Evolutionary conservation across 2,797 vertebrate species (phyloP), one percentile per base, ranked within the genome.

Genomic region (Pseudochirops cupreus): DNA sequence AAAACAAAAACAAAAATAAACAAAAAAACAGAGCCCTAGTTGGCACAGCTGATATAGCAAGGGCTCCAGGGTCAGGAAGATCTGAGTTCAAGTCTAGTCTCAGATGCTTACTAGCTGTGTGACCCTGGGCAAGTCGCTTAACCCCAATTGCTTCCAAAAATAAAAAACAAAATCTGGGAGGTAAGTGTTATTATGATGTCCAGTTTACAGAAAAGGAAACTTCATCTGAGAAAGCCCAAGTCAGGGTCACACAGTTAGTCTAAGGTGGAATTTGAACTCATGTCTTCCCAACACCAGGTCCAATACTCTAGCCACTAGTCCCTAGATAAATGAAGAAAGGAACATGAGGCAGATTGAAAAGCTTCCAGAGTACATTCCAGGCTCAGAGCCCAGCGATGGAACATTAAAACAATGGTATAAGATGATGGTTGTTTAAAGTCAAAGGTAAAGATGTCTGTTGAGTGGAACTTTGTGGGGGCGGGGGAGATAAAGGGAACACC

Each of bases 391-490:
- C 52, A 16, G 52, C 39, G 9, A 21, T 87, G 29, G 93, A 97
- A 92, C n/a, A 96, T 87, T 98, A 98, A 95, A 95, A 95, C 18
- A 50, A 94, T 97, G 92, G 96, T 97, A 97, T 95, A 94, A 95
- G 97, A 97, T 92, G 56, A 93, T 0, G 16, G n/a, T 95, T 97
- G 92, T 95, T 97, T 92, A 46, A 87, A 46, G 39, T 46, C 21
- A 87, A 82, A 46, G 21, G 9, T 21, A 82, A 82, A 82, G 21
- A 46, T 26, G 18, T 11, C n/a, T 46, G 39, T 24, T 24, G 39
- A 46, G 9, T 50, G 39, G 21, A 46, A 24, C 18, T 3, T 3
- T 39, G 33, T n/a, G 5, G 24, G 50, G 1, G 13, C 14, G 9
- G 67, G 16, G 24, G 31, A 7, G 46, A 74, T 33, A 9, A 54